Conservation (phyloP, 2,888 invertebrate species). For the Hypomecis atomaria region DNA sequence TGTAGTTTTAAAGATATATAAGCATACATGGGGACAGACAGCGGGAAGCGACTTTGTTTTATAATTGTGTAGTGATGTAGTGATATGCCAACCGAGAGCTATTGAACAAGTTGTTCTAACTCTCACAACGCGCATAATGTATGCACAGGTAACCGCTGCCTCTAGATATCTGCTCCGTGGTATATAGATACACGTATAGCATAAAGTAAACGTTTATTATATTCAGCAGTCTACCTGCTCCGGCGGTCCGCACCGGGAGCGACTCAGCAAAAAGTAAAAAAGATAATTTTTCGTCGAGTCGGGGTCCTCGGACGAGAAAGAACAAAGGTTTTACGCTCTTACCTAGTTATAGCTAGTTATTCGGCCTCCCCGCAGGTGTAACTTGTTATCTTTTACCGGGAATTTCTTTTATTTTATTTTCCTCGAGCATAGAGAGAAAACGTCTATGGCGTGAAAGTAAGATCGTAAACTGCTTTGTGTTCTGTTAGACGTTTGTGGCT, state of each 20-base stretch:
- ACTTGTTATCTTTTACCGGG: slow-evolving; percentile 75
- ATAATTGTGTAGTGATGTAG: too few species aligned
- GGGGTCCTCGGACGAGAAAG: slow-evolving; percentile 68
- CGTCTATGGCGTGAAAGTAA: slow-evolving; percentile 61
- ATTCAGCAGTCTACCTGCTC: slow-evolving; percentile 76
- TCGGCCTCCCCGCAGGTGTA: slow-evolving; percentile 75
- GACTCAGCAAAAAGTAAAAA: slow-evolving; percentile 79
- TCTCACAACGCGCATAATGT: too few species aligned
- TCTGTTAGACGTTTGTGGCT: slow-evolving; percentile 44
- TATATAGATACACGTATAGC: slow-evolving; percentile 46
- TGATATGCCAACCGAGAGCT: too few species aligned
- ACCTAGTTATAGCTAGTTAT: slow-evolving; percentile 79
- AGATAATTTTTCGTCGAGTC: slow-evolving; percentile 79
- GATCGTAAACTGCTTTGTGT: slow-evolving; percentile 52
- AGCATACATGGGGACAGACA: too few species aligned
- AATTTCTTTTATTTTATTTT: slow-evolving; percentile 69
- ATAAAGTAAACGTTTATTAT: slow-evolving; percentile 64
- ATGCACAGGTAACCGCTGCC: too few species aligned
- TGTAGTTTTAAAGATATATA: too few species aligned
- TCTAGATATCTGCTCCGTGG: too few species aligned
- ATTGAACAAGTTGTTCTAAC: too few species aligned
- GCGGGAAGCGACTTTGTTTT: too few species aligned
- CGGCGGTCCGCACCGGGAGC: slow-evolving; percentile 65
- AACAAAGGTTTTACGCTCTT: slow-evolving; percentile 77
- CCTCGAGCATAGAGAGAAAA: slow-evolving; percentile 57